These are phyloP conservation scores for Elysia chlorotica DNA, from an alignment of 1,140 invertebrate species.

Conservation along the genomic window DNA sequence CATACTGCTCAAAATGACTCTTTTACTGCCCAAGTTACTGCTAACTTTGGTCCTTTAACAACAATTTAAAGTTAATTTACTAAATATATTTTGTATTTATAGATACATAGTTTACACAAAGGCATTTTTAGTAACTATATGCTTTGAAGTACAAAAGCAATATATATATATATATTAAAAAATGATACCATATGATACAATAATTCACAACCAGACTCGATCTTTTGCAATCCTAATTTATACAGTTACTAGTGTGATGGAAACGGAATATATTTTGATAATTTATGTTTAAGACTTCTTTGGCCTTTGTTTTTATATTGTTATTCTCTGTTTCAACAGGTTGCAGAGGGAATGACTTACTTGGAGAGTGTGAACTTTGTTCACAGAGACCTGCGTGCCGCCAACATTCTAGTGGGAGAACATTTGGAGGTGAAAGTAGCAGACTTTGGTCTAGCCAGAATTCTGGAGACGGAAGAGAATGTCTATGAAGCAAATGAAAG, in stretches of 20 bases:
- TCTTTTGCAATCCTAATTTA: not conserved
- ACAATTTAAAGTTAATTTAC: no score
- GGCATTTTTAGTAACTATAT: not conserved
- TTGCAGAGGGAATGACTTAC: constrained; percentile 87
- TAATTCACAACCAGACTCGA: not conserved
- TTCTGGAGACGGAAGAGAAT: constrained; percentile 92
- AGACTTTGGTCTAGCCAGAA: constrained; percentile 92
- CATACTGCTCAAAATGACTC: no score
- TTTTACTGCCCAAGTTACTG: no score
- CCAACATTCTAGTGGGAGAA: constrained; percentile 86
- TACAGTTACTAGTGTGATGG: not conserved
- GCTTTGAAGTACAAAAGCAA: not conserved
- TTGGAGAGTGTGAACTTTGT: constrained; percentile 82
- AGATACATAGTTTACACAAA: not conserved
- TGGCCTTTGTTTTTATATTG: not conserved
- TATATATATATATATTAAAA: not conserved
- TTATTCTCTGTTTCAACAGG: constrained; percentile 41
- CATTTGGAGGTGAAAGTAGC: constrained; percentile 90
- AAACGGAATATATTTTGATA: not conserved
- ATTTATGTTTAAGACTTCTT: not conserved
- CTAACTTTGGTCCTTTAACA: no score
- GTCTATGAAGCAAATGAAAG: constrained; percentile 95
- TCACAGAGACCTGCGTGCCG: constrained; percentile 62
- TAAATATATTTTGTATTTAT: no score
- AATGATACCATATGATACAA: not conserved